Evolutionary conservation across 1,140 invertebrate genomes (phyloP).

Genomic region (Odontomachus brunneus): DNA sequence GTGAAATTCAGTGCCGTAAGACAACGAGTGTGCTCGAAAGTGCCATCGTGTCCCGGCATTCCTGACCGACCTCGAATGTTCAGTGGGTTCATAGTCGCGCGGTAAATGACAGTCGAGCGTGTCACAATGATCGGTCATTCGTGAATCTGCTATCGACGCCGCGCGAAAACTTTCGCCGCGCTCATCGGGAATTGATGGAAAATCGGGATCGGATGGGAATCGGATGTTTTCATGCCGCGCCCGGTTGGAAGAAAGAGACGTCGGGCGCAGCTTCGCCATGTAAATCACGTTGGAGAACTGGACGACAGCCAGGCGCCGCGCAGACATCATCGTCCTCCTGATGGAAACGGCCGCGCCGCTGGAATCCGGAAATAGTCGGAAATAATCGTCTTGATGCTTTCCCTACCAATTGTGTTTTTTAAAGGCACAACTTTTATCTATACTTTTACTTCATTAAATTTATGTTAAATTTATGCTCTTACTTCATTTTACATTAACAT

Average conservation of each 20-base stretch:
- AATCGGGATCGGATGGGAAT: slow-evolving; percentile 31
- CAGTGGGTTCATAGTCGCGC: not conserved
- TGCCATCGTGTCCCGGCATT: no score
- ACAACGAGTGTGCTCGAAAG: no score
- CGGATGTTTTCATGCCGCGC: slow-evolving; percentile 34
- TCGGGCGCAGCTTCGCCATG: slow-evolving; percentile 43
- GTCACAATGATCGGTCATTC: not conserved
- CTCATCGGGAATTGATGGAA: slow-evolving; percentile 26
- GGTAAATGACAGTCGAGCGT: slow-evolving; percentile 17
- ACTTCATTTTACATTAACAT: no score
- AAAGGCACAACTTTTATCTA: no score
- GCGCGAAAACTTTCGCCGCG: not conserved
- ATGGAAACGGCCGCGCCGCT: no score
- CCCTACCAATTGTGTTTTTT: no score
- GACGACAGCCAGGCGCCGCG: slow-evolving; percentile 55
- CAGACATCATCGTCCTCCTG: slow-evolving; percentile 5
- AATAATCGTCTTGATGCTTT: no score
- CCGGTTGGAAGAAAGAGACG: slow-evolving; percentile 21
- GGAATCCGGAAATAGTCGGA: no score
- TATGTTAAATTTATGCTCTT: no score
- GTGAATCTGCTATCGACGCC: slow-evolving; percentile 6
- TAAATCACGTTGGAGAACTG: slow-evolving; percentile 61
- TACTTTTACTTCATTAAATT: no score
- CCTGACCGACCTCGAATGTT: not conserved
- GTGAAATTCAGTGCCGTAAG: no score